Percentiles rank a stretch among this genome's conserved stretches.
Evolutionary conservation across 2,888 invertebrate genomes (phyloP).

Genomic region (Proisotoma minuta): DNA sequence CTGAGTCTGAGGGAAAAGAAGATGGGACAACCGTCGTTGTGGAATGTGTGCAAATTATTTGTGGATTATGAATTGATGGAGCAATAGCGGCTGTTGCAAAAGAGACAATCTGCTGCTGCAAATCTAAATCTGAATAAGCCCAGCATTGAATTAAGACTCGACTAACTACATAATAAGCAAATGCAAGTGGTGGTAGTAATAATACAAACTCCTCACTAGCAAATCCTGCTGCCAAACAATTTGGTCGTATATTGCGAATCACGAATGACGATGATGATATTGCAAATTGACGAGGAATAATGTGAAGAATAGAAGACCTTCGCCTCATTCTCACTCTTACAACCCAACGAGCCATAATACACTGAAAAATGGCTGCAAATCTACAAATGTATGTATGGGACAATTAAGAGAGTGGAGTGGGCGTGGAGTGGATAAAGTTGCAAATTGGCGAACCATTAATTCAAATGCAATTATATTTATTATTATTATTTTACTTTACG

Average conservation of each 20-base stretch:
- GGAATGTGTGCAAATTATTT: too few relatives aligned
- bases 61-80: too few relatives aligned
- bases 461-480: too few relatives aligned
- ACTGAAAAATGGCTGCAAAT: background rate
- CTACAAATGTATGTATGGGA: background rate
- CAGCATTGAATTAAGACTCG: background rate
- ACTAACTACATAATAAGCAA: background rate
- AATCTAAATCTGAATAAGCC: background rate
- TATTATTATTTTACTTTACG: too few relatives aligned
- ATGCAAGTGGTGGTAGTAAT: background rate
- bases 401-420: background rate
- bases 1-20: too few relatives aligned
- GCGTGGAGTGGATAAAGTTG: background rate
- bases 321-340: slow-evolving; percentile 14
- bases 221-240: background rate
- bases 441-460: too few relatives aligned
- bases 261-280: slow-evolving; percentile 1
- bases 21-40: too few relatives aligned
- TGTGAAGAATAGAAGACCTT: slow-evolving; percentile 9
- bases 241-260: slow-evolving; percentile 1
- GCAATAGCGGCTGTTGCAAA: slow-evolving; percentile 2
- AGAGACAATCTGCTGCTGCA: background rate
- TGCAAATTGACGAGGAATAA: slow-evolving; percentile 2
- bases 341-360: background rate
- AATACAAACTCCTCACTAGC: background rate